A percentile compares a stretch with the other conserved stretches of the same genome.
These are phyloP conservation scores for Homarus americanus DNA, from an alignment of 1,140 invertebrate species.

Conservation along the genomic window DNA sequence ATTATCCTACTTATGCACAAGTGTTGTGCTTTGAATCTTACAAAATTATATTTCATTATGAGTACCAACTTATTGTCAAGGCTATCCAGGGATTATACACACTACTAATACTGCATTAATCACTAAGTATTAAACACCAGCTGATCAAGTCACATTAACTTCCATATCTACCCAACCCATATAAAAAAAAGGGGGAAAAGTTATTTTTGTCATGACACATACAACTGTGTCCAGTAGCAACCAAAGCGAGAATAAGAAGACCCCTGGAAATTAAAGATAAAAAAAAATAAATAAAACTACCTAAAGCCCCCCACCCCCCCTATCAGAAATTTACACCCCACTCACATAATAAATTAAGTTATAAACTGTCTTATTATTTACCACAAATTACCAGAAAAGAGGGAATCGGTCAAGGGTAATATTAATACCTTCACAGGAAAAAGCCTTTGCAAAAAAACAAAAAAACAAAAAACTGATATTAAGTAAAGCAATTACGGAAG, in stretches of 20 bases:
- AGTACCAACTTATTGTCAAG: background rate
- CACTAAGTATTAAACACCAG: background rate
- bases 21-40: background rate
- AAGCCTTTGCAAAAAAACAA: background rate
- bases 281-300: background rate
- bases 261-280: background rate
- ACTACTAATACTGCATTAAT: background rate
- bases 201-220: no score
- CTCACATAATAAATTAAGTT: background rate
- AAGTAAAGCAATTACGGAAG: slow-evolving; percentile 12
- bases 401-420: background rate
- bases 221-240: background rate
- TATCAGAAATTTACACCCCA: no score
- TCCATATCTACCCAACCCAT: background rate
- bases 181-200: no score
- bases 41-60: background rate
- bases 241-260: background rate
- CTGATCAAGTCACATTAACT: background rate
- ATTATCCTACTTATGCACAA: background rate
- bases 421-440: background rate
- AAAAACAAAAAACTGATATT: background rate
- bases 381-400: slow-evolving; percentile 8
- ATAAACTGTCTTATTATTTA: background rate
- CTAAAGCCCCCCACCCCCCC: background rate
- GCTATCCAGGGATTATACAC: background rate